phyloP scores from a whole-genome alignment of 2,888 invertebrate species.

The Spodoptera exigua region DNA sequence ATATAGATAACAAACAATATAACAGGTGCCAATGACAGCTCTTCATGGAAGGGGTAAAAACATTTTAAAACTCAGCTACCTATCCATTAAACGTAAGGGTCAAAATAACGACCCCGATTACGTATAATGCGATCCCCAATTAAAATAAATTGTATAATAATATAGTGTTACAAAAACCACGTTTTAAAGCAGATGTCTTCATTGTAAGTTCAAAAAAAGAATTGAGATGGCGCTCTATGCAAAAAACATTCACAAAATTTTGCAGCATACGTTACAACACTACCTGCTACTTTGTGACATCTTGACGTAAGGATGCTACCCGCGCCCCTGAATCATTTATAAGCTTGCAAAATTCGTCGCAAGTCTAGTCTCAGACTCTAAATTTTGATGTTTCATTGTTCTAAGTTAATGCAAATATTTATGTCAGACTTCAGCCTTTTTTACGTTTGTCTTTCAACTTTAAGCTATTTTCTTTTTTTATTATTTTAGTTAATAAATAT shows the following conservation, averaged over 20 bases:
- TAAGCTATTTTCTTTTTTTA: not conserved
- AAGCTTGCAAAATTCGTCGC: slow-evolving; percentile 44
- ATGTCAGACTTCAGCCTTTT: not conserved
- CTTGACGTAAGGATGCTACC: slow-evolving; percentile 83
- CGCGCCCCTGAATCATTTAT: slow-evolving; percentile 63
- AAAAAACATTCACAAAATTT: slow-evolving; percentile 83
- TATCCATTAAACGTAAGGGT: slow-evolving; percentile 38
- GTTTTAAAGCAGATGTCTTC: slow-evolving; percentile 74
- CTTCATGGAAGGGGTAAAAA: slow-evolving; percentile 13
- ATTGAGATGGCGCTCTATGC: slow-evolving; percentile 70
- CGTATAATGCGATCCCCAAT: slow-evolving; percentile 43
- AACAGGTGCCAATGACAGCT: slow-evolving; percentile 39
- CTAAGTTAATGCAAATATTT: slow-evolving; percentile 8
- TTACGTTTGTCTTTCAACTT: not conserved
- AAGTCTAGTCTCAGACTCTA: slow-evolving; percentile 16
- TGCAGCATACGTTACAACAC: slow-evolving; percentile 80
- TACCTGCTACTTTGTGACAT: slow-evolving; percentile 88
- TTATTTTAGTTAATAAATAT: too few species aligned
- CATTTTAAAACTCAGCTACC: slow-evolving; percentile 14
- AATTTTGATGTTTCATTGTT: slow-evolving; percentile 29
- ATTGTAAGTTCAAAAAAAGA: slow-evolving; percentile 74
- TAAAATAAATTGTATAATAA: slow-evolving; percentile 54
- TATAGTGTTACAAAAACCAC: slow-evolving; percentile 37
- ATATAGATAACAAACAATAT: slow-evolving; percentile 40
- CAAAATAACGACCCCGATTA: slow-evolving; percentile 31